Conservation (phyloP, 2,888 invertebrate genomes). For the Salticus scenicus region DNA sequence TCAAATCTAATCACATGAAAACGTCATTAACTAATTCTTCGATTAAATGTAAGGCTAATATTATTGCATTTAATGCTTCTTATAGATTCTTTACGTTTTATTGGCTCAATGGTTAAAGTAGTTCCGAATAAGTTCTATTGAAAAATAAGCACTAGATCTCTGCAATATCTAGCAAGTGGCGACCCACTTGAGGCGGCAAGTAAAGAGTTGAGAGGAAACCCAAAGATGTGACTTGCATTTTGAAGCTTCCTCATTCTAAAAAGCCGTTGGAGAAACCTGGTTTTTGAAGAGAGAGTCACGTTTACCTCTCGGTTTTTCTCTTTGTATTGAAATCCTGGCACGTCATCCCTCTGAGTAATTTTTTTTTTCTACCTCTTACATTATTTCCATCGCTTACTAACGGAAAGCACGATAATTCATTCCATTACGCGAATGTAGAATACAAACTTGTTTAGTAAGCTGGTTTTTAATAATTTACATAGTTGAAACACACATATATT, state of each 20-base stretch:
- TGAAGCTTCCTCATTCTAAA: not conserved
- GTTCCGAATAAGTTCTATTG: no score
- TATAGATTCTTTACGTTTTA: no score
- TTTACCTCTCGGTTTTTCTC: not conserved
- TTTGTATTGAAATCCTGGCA: not conserved
- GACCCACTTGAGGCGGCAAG: not conserved
- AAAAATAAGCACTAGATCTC: no score
- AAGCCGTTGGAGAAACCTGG: not conserved
- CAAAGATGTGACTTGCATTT: not conserved
- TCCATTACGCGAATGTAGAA: not conserved
- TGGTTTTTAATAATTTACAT: not conserved
- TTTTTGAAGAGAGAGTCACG: constrained; percentile 8
- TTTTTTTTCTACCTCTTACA: no score
- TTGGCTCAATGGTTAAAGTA: no score
- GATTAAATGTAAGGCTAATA: no score
- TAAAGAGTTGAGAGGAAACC: not conserved
- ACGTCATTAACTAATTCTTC: no score
- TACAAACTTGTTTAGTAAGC: not conserved
- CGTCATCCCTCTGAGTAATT: not conserved
- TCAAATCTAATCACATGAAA: no score
- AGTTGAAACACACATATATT: not conserved
- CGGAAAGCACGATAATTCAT: no score
- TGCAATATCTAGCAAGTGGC: no score
- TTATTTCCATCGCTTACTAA: no score
- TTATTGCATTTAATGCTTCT: no score